phyloP scores from a whole-genome alignment of 2,888 invertebrate genomes.

The Trachelus troglodyta region DNA sequence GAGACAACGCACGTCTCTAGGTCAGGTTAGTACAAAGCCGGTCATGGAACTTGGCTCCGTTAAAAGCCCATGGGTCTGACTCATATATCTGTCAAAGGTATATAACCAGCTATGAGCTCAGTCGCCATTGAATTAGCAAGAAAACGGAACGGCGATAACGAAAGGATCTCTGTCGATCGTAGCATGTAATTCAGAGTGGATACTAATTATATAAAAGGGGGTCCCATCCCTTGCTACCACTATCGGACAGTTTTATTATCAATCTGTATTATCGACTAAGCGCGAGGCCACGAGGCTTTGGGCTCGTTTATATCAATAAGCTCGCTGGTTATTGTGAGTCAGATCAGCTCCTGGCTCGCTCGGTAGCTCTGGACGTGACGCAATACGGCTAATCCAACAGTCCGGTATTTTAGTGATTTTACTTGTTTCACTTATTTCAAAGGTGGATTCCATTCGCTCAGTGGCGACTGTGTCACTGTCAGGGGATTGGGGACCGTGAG shows the following conservation, averaged over 20 bases:
- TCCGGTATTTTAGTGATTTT: background rate
- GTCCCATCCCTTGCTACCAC: background rate
- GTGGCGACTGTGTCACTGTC: background rate
- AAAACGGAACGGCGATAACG: background rate
- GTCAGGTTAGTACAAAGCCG: background rate
- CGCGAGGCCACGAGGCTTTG: background rate
- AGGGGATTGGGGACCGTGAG: background rate
- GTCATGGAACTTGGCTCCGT: background rate
- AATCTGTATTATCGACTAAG: background rate
- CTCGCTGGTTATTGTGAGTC: background rate
- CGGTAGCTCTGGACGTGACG: background rate
- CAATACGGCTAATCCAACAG: background rate
- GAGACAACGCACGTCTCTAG: background rate
- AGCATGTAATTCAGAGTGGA: background rate
- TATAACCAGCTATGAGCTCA: background rate
- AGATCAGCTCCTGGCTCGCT: background rate
- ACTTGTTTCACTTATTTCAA: background rate
- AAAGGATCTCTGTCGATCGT: background rate
- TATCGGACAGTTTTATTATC: background rate
- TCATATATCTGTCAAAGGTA: background rate
- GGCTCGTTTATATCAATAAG: conserved; percentile 4
- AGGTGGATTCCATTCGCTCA: background rate
- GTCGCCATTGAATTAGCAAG: background rate
- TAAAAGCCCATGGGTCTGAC: background rate
- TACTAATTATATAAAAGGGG: background rate